Evolutionary conservation across 2,888 invertebrate genomes (phyloP), one percentile per base, ranked within the genome.

Genomic region (Azorinus chamasolen): DNA sequence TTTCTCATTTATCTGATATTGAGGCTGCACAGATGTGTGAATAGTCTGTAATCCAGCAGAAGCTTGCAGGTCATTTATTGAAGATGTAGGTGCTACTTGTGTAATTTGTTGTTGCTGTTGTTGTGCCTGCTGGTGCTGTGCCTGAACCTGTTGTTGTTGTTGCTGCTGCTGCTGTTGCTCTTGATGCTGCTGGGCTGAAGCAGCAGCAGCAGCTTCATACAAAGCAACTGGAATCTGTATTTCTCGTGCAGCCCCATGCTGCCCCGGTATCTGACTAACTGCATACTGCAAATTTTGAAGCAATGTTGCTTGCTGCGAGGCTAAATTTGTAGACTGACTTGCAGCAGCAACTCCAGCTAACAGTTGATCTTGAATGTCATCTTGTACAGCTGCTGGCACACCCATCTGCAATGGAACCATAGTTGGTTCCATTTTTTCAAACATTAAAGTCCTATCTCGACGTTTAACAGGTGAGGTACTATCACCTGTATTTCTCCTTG

Each of bases 341-440:
- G 64, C 64, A 12, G 51, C 75, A 8, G 65, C 65, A 10, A 63
- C 70, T 39, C 78, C 79, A 16, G 71, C 55, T 14, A 79, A 39
- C 25, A 71, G 41, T 57, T 84, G 77, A 18, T 74, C 74, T 43
- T 62, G 73, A n/a, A 77, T 27, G 24, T 84, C 74, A 22, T 77
- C 77, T 20, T 50, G 54, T 41, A 69, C 48, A 46, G 68, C 22
- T 43, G 66, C 27, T 20, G 72, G 43, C 22, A 78, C 50, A 1
- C 76, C 55, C 37, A 83, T 77, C 32, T 84, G 83, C 1, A 86
- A 75, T 3, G 86, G 84, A 16, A 84, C 83, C 83, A 86, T 83
- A 10, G 86, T 84, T 12, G 84, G 83, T 41, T 79, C 79, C 20
- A 82, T 22, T 24, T 83, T 80, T 18, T 76, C 76, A 25, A 76